A percentile compares a stretch with the other conserved stretches of the same genome.
Evolutionary conservation across 2,113 vertebrate species (phyloP).

Genomic region (Tiliqua scincoides): DNA sequence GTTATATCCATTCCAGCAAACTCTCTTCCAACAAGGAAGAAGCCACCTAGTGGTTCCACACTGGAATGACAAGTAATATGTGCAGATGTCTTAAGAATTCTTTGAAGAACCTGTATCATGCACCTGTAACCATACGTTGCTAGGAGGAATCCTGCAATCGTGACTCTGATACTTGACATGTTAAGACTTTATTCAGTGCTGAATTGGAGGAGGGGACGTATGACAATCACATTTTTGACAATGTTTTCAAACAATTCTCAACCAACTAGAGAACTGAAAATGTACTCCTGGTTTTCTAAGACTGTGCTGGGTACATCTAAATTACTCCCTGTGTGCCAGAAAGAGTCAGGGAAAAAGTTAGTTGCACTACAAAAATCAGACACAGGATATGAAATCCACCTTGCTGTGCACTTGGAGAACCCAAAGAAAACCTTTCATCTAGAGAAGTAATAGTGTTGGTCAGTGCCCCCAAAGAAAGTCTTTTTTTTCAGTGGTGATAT

Average conservation of each 20-base stretch:
- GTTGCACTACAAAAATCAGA: not conserved
- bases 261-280: not conserved
- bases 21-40: too few species aligned
- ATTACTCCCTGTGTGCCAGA: not conserved
- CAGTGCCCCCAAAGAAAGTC: slow-evolving; percentile 9
- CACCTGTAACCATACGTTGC: not conserved
- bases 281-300: not conserved
- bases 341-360: not conserved
- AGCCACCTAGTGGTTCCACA: not conserved
- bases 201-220: not conserved
- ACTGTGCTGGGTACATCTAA: not conserved
- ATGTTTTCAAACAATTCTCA: not conserved
- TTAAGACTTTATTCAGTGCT: not conserved
- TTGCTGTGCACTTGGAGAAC: slow-evolving; percentile 5
- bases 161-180: not conserved
- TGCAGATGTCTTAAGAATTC: not conserved
- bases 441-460: slow-evolving; percentile 23
- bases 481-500: slow-evolving; percentile 26
- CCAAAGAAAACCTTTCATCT: not conserved
- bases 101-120: not conserved
- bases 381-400: not conserved
- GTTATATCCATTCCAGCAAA: not conserved
- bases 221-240: not conserved
- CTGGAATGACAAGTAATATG: not conserved
- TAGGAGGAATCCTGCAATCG: not conserved